A percentile compares a stretch with the other conserved stretches of the same genome.
Conservation (phyloP, 2,113 vertebrate genomes). For the Orcinus orca region DNA sequence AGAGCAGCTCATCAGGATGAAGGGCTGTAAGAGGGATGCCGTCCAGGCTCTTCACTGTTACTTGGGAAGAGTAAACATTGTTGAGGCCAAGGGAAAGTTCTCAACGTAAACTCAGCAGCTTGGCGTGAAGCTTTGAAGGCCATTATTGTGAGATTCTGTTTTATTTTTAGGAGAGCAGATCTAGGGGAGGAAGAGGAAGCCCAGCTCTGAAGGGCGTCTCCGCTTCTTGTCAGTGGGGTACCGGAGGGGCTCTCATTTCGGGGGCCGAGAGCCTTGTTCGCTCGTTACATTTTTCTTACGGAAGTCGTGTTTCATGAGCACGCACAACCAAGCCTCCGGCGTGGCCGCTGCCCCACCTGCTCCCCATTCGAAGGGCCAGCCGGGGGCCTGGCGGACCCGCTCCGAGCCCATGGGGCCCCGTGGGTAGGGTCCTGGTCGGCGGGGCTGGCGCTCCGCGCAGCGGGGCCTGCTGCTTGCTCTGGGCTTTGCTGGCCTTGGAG, state of each 20-base stretch:
- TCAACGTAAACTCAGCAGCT: not conserved
- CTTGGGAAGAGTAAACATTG: not conserved
- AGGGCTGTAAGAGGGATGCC: not conserved
- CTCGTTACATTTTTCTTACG: not conserved
- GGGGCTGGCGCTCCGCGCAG: not conserved
- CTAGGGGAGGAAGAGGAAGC: not conserved
- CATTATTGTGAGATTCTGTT: accelerated
- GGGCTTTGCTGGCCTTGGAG: too few species aligned
- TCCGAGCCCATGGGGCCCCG: too few species aligned
- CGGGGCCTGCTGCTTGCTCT: not conserved
- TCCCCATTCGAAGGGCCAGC: not conserved
- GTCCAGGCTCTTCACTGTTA: not conserved
- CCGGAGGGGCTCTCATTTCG: not conserved
- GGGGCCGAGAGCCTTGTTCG: not conserved
- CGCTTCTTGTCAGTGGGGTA: not conserved
- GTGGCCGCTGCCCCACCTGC: not conserved
- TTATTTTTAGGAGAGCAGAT: not conserved
- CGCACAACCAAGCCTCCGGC: accelerated
- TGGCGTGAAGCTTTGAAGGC: not conserved
- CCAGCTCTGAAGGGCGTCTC: accelerated
- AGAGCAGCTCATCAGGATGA: not conserved
- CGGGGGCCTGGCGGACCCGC: accelerated
- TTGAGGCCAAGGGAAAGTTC: not conserved
- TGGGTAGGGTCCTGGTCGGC: not conserved
- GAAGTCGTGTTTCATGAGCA: not conserved